phyloP scores from a whole-genome alignment of 1,140 invertebrate genomes.

The Drosophila nigrodunni region DNA sequence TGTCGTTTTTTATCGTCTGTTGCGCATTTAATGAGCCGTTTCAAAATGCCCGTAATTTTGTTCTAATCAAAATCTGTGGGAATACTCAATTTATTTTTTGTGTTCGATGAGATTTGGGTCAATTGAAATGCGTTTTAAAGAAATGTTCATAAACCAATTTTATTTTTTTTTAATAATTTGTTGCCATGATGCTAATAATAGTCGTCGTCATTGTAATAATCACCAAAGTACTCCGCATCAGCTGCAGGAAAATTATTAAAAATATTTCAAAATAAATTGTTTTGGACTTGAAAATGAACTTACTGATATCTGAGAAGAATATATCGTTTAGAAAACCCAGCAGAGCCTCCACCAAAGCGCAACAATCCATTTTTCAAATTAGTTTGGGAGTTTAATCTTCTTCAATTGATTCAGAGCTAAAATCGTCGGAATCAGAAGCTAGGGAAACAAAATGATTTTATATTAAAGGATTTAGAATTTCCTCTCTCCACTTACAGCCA shows the following conservation, averaged over 20 bases:
- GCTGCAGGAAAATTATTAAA: slow-evolving; percentile 27
- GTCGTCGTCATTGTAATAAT: slow-evolving; percentile 34
- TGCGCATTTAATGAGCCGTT: slow-evolving; percentile 67
- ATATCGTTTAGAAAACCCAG: slow-evolving; percentile 55
- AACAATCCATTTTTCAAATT: slow-evolving; percentile 41
- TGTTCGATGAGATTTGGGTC: slow-evolving; percentile 49
- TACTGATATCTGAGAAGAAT: slow-evolving; percentile 63
- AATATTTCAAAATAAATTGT: background rate
- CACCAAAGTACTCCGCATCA: slow-evolving; percentile 57
- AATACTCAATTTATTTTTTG: slow-evolving; percentile 22
- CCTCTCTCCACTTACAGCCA: slow-evolving; percentile 57
- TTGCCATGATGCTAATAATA: slow-evolving; percentile 24
- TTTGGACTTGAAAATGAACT: background rate
- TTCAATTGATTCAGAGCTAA: slow-evolving; percentile 27
- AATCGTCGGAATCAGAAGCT: slow-evolving; percentile 40
- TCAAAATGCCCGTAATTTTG: slow-evolving; percentile 50
- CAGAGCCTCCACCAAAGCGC: slow-evolving; percentile 58
- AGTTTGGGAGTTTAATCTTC: slow-evolving; percentile 1
- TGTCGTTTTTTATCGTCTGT: background rate
- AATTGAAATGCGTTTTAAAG: slow-evolving; percentile 54
- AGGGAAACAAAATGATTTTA: background rate
- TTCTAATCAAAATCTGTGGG: slow-evolving; percentile 25
- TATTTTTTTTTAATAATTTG: slow-evolving; percentile 34
- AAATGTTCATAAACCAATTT: slow-evolving; percentile 58
- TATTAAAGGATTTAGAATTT: background rate